Evolutionary conservation across 2,113 vertebrate species (phyloP).

Genomic region (Pterocles orientalis): DNA sequence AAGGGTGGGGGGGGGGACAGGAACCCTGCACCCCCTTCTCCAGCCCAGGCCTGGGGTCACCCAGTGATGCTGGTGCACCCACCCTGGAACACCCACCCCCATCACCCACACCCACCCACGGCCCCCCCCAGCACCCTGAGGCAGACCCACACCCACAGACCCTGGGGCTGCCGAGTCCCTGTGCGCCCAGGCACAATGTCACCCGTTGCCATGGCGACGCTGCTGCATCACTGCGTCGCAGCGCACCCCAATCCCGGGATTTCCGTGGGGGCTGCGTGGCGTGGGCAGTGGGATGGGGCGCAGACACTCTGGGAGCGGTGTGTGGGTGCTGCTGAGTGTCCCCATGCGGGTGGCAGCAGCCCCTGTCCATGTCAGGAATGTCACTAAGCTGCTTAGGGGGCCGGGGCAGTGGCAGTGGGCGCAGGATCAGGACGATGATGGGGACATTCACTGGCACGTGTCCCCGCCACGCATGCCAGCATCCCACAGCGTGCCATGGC

Average conservation of each 20-base stretch:
- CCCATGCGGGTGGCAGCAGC: neutral
- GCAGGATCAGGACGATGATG: neutral
- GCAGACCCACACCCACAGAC: neutral
- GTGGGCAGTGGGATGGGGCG: neutral
- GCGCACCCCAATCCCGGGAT: conserved; percentile 10
- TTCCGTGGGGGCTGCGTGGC: conserved; percentile 6
- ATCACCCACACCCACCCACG: neutral
- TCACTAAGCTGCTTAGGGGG: neutral
- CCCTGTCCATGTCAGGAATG: neutral
- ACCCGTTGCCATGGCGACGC: conserved; percentile 66
- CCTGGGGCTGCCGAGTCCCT: neutral
- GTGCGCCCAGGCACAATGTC: conserved; percentile 57
- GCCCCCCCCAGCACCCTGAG: neutral
- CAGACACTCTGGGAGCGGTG: rapidly evolving
- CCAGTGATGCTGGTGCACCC: neutral
- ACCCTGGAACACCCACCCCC: neutral
- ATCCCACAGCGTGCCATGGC: neutral
- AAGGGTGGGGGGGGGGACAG: neutral
- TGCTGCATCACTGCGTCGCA: conserved; percentile 48
- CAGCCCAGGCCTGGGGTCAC: neutral
- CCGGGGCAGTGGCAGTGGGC: rapidly evolving
- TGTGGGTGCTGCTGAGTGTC: neutral
- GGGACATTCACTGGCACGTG: neutral
- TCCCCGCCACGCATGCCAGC: neutral
- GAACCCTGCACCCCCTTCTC: no score